These are phyloP conservation scores for Stenichneumon culpator DNA, from an alignment of 2,888 invertebrate genomes.

Conservation along the genomic window DNA sequence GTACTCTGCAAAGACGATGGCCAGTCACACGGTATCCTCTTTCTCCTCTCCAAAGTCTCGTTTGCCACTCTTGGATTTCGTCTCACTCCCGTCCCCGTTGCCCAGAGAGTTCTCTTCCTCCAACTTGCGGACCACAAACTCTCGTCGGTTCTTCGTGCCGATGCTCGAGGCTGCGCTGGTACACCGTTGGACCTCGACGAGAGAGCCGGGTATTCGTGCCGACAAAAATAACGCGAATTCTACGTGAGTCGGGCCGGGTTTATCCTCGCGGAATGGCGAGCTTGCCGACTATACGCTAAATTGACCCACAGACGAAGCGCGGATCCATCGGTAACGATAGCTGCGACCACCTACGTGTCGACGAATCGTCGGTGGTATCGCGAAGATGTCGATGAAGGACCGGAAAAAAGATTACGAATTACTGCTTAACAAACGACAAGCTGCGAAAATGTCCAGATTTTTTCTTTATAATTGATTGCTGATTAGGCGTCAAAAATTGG, in stretches of 20 bases:
- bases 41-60: slow-evolving; percentile 54
- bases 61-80: slow-evolving; percentile 53
- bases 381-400: background rate
- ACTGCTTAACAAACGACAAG: background rate
- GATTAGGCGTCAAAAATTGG: too few relatives aligned
- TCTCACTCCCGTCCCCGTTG: slow-evolving; percentile 38
- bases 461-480: background rate
- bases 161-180: slow-evolving; percentile 47
- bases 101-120: slow-evolving; percentile 51
- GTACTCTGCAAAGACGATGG: slow-evolving; percentile 69
- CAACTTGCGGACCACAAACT: slow-evolving; percentile 71
- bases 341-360: slow-evolving; percentile 18
- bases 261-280: slow-evolving; percentile 68
- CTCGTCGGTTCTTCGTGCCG: slow-evolving; percentile 72
- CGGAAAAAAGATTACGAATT: background rate
- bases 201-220: slow-evolving; percentile 81
- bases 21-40: slow-evolving; percentile 59
- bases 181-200: slow-evolving; percentile 66
- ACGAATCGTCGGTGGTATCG: background rate
- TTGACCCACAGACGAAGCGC: slow-evolving; percentile 59
- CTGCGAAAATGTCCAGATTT: background rate
- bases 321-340: slow-evolving; percentile 42
- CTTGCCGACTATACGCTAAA: slow-evolving; percentile 68
- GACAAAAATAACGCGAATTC: slow-evolving; percentile 85
- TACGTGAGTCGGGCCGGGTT: slow-evolving; percentile 75